These are phyloP conservation scores for Neelides folsomi DNA, from an alignment of 2,888 invertebrate species.

Conservation along the genomic window DNA sequence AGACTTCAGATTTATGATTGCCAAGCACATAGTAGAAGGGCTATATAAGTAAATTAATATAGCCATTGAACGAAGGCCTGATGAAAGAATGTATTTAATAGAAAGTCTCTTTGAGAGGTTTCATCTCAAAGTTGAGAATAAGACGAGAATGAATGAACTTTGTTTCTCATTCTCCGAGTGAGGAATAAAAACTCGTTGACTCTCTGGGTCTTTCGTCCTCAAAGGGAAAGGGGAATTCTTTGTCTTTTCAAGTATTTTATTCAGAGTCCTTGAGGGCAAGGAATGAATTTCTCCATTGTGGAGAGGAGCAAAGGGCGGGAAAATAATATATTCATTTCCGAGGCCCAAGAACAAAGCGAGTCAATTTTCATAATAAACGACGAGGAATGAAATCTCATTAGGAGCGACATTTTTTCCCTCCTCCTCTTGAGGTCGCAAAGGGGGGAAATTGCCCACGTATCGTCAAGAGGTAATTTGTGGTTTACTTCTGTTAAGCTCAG, in stretches of 20 bases:
- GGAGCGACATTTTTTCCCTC: slow-evolving; percentile 25
- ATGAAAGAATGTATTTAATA: too few relatives aligned
- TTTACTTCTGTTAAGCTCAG: neutral
- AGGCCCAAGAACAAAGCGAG: slow-evolving; percentile 26
- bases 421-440: slow-evolving; percentile 3
- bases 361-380: slow-evolving; percentile 31
- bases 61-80: too few relatives aligned
- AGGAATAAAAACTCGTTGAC: neutral
- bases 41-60: too few relatives aligned
- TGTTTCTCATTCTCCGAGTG: slow-evolving; percentile 7
- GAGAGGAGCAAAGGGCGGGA: slow-evolving; percentile 2
- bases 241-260: slow-evolving; percentile 13
- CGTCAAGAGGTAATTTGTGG: neutral
- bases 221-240: neutral
- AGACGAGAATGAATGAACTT: slow-evolving; percentile 13
- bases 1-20: too few relatives aligned
- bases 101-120: too few relatives aligned
- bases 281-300: neutral
- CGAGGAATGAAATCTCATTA: slow-evolving; percentile 30
- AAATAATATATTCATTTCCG: slow-evolving; percentile 30
- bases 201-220: too few relatives aligned
- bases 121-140: neutral
- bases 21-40: too few relatives aligned
- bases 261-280: slow-evolving; percentile 20
- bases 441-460: neutral